These are phyloP conservation scores for Leucoma salicis DNA, from an alignment of 2,888 invertebrate genomes.

Conservation along the genomic window DNA sequence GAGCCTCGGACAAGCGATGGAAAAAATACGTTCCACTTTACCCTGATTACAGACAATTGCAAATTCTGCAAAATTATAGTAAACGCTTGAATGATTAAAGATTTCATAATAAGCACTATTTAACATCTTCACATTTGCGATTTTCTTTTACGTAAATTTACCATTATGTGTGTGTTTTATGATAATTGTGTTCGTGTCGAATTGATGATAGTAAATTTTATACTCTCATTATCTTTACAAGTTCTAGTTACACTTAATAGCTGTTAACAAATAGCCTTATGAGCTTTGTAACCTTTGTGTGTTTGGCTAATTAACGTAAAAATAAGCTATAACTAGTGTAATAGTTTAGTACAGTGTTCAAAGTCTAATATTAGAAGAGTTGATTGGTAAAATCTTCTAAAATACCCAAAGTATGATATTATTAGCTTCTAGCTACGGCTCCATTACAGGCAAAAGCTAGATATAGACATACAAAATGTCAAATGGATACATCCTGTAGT, in stretches of 20 bases:
- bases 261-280: slow-evolving; percentile 8
- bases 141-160: slow-evolving; percentile 1
- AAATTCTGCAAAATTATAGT: slow-evolving; percentile 49
- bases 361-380: too few relatives aligned
- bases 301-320: background rate
- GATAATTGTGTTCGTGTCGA: slow-evolving; percentile 16
- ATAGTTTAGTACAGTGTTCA: too few relatives aligned
- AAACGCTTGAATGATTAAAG: slow-evolving; percentile 45
- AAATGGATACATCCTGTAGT: too few relatives aligned
- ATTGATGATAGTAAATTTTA: background rate
- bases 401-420: too few relatives aligned
- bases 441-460: too few relatives aligned
- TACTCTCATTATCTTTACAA: slow-evolving; percentile 2
- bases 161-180: slow-evolving; percentile 16
- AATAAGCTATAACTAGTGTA: too few relatives aligned
- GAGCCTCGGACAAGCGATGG: slow-evolving; percentile 57
- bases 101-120: slow-evolving; percentile 1
- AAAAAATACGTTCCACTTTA: slow-evolving; percentile 59
- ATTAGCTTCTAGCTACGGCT: too few relatives aligned
- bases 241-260: slow-evolving; percentile 9
- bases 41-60: slow-evolving; percentile 59
- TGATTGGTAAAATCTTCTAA: too few relatives aligned
- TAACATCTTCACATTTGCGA: too few relatives aligned
- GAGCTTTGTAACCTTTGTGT: background rate
- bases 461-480: too few relatives aligned